phyloP scores from a whole-genome alignment of 2,888 invertebrate species.

The Limenitis camilla region DNA sequence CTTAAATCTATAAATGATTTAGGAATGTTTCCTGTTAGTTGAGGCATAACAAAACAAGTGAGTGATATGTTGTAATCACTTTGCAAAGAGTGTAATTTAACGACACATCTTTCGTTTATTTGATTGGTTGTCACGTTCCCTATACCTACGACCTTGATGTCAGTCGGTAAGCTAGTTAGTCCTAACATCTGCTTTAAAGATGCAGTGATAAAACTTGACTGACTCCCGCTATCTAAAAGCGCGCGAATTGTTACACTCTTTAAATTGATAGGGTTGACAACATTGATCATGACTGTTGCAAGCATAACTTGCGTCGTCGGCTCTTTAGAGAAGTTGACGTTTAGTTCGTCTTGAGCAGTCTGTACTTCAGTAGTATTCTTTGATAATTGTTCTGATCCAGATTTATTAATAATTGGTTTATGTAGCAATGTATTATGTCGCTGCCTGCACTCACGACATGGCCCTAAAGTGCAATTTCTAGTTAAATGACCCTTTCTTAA shows the following conservation, averaged over 20 bases:
- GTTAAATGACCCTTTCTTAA: too few species aligned
- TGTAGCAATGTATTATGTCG: too few species aligned
- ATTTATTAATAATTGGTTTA: too few species aligned
- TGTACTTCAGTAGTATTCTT: too few species aligned
- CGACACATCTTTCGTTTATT: not conserved
- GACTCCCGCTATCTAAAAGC: constrained; percentile 10
- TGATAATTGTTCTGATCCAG: too few species aligned
- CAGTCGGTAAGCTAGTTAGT: not conserved
- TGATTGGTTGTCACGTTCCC: constrained; percentile 3
- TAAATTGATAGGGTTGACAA: constrained; percentile 6
- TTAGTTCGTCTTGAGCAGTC: too few species aligned
- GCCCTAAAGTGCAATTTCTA: too few species aligned
- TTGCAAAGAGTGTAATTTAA: constrained; percentile 4
- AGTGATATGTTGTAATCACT: not conserved
- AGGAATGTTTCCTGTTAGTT: constrained; percentile 14
- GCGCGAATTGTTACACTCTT: constrained; percentile 2
- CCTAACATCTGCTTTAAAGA: constrained; percentile 2
- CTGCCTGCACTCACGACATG: too few species aligned
- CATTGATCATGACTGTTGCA: constrained; percentile 4
- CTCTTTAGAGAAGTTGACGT: not conserved
- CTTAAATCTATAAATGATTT: not conserved
- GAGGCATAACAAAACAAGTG: constrained; percentile 7
- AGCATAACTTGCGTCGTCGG: not conserved
- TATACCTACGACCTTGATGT: constrained; percentile 9
- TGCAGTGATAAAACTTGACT: constrained; percentile 9